Evolutionary conservation across 2,797 vertebrate species (phyloP).

Genomic region (Fundulus diaphanus): DNA sequence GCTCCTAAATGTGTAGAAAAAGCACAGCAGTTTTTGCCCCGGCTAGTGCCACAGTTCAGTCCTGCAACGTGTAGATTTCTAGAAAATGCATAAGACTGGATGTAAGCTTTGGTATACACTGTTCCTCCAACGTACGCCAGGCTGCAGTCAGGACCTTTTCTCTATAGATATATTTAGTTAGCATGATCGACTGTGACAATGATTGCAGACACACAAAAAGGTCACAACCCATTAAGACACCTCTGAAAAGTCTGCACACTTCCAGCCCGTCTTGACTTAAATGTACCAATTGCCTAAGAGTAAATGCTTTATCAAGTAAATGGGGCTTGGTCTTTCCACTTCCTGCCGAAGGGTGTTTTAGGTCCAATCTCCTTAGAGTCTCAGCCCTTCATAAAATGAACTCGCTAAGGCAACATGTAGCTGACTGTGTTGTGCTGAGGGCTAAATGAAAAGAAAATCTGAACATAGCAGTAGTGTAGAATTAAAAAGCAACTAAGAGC

Average conservation of each 20-base stretch:
- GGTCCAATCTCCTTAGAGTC: slow-evolving; percentile 64
- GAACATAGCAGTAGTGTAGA: slow-evolving; percentile 28
- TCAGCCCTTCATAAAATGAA: slow-evolving; percentile 72
- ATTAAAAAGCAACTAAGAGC: slow-evolving; percentile 13
- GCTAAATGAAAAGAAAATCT: slow-evolving; percentile 32
- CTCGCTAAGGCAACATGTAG: slow-evolving; percentile 79
- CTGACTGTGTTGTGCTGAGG: slow-evolving; percentile 35
- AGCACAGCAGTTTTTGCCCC: slow-evolving; percentile 83
- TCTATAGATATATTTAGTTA: slow-evolving; percentile 39
- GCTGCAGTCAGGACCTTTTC: slow-evolving; percentile 43
- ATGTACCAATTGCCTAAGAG: slow-evolving; percentile 57
- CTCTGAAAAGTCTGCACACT: slow-evolving; percentile 57
- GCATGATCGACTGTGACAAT: slow-evolving; percentile 35
- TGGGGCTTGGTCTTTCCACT: slow-evolving; percentile 61
- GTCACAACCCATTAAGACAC: slow-evolving; percentile 56
- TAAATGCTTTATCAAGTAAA: slow-evolving; percentile 72
- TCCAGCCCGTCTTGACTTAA: slow-evolving; percentile 48
- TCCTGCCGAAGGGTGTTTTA: slow-evolving; percentile 61
- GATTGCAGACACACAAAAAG: slow-evolving; percentile 55
- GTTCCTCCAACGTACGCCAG: slow-evolving; percentile 67
- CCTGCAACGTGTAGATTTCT: slow-evolving; percentile 75
- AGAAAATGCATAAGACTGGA: slow-evolving; percentile 84
- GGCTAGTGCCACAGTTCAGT: slow-evolving; percentile 77
- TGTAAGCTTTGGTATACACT: slow-evolving; percentile 89
- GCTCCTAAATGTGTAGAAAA: slow-evolving; percentile 67